Base-by-base conservation (phyloP, 2,797 vertebrate species). In the Fringilla coelebs region DNA sequence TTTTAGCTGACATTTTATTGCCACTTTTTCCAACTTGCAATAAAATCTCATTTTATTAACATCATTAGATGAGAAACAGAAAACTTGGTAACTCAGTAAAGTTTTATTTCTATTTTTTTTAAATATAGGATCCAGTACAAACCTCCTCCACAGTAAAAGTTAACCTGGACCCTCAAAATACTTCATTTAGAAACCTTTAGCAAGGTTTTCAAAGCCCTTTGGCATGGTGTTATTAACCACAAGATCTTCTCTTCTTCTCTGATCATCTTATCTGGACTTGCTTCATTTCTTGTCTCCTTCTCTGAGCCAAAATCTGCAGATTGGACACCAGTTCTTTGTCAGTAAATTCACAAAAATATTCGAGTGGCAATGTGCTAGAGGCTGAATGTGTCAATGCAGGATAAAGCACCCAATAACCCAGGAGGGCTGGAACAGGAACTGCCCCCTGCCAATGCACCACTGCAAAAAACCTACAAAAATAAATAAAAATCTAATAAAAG, bases 1-100 rank as follows among this genome's bases (percentile, higher is more conserved):
- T 71, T 92, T 79, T 70, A 49, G 70, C 51, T 79, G 36, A 49
- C 11, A 41, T 80, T 88, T 88, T 86, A 88, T 66, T 82, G 36
- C 51, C 34, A 49, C 55, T 85, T 76, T 57, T 51, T 79, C 41
- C 46, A 54, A 70, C 32, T 70, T 76, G 12, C 26, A 54, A 62
- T 60, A 82, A 79, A 90, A 83, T 52, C 55, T 60, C 20, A 25
- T 48, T 74, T 89, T 75, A 71, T 75, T 85, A 34, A n/a, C 22
- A 75, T 18, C 45, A 68, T 16, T 38, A 65, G 36, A 71, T 31
- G 46, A 68, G 60, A 63, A 78, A 66, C 18, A 71, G 29, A 85
- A 89, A 74, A 63, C 14, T 17, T 48, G 34, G 34, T 38, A 62
- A 73, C 20, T 60, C 57, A 28, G 7, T 58, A 7, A 91, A 75